A percentile compares a stretch with the other conserved stretches of the same genome.
phyloP scores from a whole-genome alignment of 37 sponge, comb jelly and placozoan species.

The Corticium candelabrum region DNA sequence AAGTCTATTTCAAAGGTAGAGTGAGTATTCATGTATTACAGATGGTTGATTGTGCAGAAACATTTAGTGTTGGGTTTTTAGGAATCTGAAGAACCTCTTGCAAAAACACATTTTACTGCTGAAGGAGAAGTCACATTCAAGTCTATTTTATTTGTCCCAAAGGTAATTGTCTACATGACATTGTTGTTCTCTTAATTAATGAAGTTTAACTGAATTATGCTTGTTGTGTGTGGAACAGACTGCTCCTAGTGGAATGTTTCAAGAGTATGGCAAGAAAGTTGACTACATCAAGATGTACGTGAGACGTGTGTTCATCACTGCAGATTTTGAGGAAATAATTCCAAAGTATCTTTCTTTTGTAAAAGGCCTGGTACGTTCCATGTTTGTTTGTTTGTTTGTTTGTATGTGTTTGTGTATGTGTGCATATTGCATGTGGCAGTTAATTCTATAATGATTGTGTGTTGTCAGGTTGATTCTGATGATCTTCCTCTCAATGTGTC shows the following conservation, averaged over 20 bases:
- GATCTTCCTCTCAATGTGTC: slow-evolving; percentile 97
- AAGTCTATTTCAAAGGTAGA: slow-evolving; percentile 75
- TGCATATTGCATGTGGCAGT: no score
- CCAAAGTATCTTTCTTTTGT: slow-evolving; percentile 90
- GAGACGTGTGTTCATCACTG: slow-evolving; percentile 95
- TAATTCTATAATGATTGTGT: neutral
- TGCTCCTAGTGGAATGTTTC: slow-evolving; percentile 75
- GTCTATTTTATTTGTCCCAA: slow-evolving; percentile 86
- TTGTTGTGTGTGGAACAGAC: slow-evolving; percentile 36
- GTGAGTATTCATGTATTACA: neutral
- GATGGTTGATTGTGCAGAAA: no score
- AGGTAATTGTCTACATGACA: slow-evolving; percentile 7
- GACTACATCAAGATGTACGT: slow-evolving; percentile 94
- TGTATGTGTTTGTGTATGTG: no score
- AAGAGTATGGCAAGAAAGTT: slow-evolving; percentile 42
- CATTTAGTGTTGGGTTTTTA: neutral
- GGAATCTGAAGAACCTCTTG: slow-evolving; percentile 70
- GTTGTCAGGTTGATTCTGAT: slow-evolving; percentile 82
- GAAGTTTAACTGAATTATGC: neutral
- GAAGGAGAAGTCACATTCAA: slow-evolving; percentile 98
- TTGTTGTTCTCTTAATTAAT: neutral
- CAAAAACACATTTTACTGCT: slow-evolving; percentile 91
- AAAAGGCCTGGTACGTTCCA: slow-evolving; percentile 66
- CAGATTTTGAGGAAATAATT: slow-evolving; percentile 93
- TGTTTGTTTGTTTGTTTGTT: slow-evolving; percentile 7